Evolutionary conservation across 2,797 vertebrate species (phyloP).

Genomic region (Aratinga solstitialis): DNA sequence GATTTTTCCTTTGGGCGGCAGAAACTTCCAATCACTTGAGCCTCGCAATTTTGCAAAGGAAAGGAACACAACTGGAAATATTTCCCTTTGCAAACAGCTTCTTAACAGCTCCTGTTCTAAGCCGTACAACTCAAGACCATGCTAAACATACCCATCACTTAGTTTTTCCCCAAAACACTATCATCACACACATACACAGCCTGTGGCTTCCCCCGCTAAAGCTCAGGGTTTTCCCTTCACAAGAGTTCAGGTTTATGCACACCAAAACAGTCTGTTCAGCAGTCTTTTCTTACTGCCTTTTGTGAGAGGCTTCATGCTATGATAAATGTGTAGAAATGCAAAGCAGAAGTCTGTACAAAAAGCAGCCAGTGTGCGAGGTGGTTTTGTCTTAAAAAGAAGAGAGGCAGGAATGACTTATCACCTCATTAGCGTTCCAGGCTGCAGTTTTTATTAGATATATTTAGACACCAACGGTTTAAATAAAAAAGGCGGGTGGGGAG

Average conservation of each 20-base stretch:
- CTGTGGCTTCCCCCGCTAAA: background rate
- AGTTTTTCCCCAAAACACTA: background rate
- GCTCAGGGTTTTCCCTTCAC: background rate
- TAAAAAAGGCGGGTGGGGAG: background rate
- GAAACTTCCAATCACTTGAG: background rate
- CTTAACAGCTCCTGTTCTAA: background rate
- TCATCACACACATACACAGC: background rate
- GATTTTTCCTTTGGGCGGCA: background rate
- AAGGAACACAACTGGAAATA: background rate
- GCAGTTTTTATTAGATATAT: conserved; percentile 34
- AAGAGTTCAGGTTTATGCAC: background rate
- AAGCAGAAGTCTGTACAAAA: conserved; percentile 30
- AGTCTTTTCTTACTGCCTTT: conserved; percentile 19
- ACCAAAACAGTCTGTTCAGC: background rate
- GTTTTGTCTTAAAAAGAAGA: conserved; percentile 13
- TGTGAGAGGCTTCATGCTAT: conserved; percentile 14
- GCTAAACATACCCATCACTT: background rate
- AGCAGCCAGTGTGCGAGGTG: conserved; percentile 24
- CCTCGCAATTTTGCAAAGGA: background rate
- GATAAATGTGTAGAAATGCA: conserved; percentile 41
- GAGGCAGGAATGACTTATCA: conserved; percentile 6
- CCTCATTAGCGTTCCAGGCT: conserved; percentile 11
- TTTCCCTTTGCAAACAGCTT: background rate
- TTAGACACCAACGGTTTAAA: background rate
- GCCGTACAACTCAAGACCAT: background rate